Conservation (phyloP, 2,797 vertebrate genomes). For the Amblyraja radiata region DNA sequence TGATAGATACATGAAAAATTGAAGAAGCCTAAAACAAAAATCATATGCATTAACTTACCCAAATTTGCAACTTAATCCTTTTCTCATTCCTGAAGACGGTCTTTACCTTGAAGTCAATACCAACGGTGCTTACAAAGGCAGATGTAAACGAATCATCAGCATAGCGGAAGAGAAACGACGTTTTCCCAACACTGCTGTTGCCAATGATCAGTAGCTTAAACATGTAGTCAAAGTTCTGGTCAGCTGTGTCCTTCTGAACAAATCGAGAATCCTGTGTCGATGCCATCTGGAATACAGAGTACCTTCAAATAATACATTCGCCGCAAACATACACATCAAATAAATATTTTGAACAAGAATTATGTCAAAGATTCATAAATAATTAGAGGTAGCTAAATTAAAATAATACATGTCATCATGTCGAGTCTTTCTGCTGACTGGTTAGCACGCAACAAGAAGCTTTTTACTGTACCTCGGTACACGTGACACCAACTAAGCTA, state of each 20-base stretch:
- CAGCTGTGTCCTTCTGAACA: constrained; percentile 85
- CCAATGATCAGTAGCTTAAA: constrained; percentile 96
- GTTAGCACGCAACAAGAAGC: no score
- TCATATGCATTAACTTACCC: constrained; percentile 64
- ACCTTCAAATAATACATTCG: background rate
- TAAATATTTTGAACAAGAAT: background rate
- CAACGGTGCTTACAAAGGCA: constrained; percentile 94
- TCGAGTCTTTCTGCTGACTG: background rate
- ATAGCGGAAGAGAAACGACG: constrained; percentile 91
- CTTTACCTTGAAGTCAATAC: constrained; percentile 98
- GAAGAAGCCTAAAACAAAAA: background rate
- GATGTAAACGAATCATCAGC: constrained; percentile 94
- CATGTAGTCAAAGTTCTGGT: constrained; percentile 98
- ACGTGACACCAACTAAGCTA: no score
- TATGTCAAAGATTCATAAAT: background rate
- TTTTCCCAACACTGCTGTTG: constrained; percentile 96
- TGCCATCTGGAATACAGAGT: constrained; percentile 73
- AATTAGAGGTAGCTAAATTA: background rate
- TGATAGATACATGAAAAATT: background rate
- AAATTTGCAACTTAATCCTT: constrained; percentile 97
- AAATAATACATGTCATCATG: background rate
- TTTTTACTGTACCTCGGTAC: no score
- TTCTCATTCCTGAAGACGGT: constrained; percentile 97
- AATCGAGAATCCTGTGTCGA: constrained; percentile 79
- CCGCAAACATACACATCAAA: background rate